Evolutionary conservation across 2,113 vertebrate genomes (phyloP).

Genomic region (Eurypyga helias): DNA sequence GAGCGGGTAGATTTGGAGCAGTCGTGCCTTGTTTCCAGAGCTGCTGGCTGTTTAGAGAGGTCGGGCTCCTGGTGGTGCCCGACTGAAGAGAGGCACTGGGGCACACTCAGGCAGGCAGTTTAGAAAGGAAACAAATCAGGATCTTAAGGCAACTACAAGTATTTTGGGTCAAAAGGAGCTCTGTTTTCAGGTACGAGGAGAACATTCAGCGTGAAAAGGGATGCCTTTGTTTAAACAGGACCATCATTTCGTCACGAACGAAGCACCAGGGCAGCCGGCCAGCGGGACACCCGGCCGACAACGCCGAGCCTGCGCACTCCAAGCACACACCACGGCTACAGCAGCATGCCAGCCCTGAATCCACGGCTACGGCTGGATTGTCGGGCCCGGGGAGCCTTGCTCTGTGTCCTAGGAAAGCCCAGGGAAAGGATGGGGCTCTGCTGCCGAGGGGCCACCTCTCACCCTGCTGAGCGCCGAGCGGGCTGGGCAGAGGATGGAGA

Average conservation of each 20-base stretch:
- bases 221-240: background rate
- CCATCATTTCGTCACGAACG: accelerated
- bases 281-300: background rate
- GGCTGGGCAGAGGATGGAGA: background rate
- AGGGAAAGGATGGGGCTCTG: background rate
- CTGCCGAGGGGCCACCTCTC: background rate
- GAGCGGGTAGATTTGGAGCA: background rate
- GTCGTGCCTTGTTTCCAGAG: background rate
- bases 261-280: background rate
- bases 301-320: accelerated
- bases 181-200: background rate
- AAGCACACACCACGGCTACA: accelerated
- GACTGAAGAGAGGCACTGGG: accelerated
- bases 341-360: background rate
- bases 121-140: background rate
- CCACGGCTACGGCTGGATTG: accelerated
- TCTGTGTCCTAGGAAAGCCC: background rate
- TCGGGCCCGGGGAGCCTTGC: accelerated
- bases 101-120: background rate
- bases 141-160: background rate
- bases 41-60: background rate
- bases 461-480: accelerated
- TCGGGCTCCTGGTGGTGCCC: background rate
- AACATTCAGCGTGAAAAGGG: accelerated
- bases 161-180: background rate